Conservation (phyloP, 64 coral and sea anemone genomes). For the Exaiptasia diaphana region DNA sequence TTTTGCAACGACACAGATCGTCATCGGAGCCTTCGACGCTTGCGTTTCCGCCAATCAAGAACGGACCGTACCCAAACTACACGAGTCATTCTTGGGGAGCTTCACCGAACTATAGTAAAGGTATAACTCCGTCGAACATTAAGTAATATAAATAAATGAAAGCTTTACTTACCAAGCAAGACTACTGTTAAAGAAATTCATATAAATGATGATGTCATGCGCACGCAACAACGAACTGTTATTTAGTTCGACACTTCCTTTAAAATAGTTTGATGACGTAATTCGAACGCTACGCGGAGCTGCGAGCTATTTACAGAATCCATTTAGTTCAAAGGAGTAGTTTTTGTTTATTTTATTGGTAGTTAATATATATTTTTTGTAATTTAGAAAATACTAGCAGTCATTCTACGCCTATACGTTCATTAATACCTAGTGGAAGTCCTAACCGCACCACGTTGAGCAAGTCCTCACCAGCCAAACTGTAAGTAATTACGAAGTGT, state of each 20-base stretch:
- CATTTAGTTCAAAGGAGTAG: too few relatives aligned
- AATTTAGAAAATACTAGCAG: neutral
- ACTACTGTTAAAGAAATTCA: too few relatives aligned
- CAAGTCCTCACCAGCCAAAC: conserved; percentile 2
- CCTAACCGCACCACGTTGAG: neutral
- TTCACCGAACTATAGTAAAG: too few relatives aligned
- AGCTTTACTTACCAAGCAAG: too few relatives aligned
- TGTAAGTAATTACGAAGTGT: conserved; percentile 23
- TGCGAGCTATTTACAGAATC: too few relatives aligned
- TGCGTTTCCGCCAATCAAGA: conserved; percentile 37
- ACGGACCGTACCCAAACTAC: conserved; percentile 58
- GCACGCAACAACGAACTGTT: too few relatives aligned
- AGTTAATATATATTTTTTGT: neutral
- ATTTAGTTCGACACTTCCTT: neutral
- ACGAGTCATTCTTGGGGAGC: neutral
- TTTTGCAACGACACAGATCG: neutral
- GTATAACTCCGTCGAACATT: too few relatives aligned
- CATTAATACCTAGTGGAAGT: neutral
- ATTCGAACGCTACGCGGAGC: too few relatives aligned
- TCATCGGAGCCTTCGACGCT: neutral
- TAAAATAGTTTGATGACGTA: neutral
- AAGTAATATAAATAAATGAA: too few relatives aligned
- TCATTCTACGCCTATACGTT: neutral
- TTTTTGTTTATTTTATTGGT: too few relatives aligned
- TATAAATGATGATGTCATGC: too few relatives aligned